Percentiles rank a stretch among this genome's conserved stretches.
These are phyloP conservation scores for Drosophila triauraria DNA, from an alignment of 1,140 invertebrate genomes.

Conservation along the genomic window DNA sequence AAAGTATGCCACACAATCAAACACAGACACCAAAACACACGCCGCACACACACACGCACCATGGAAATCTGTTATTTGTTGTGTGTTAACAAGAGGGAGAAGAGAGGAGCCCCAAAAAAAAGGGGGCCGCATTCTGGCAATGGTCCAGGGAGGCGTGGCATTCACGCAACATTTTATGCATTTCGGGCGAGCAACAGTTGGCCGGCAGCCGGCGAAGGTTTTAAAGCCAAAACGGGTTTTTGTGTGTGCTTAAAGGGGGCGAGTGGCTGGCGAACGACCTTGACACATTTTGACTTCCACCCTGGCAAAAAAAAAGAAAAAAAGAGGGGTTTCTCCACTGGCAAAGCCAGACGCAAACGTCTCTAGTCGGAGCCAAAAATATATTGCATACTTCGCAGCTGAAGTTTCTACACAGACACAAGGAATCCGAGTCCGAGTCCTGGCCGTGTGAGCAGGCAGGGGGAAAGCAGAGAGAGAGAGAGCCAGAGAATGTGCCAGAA, in stretches of 20 bases:
- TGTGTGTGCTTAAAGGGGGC: conserved; percentile 24
- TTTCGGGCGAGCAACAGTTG: conserved; percentile 68
- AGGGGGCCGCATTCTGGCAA: conserved; percentile 26
- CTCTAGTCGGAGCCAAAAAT: conserved; percentile 76
- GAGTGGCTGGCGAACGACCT: conserved; percentile 60
- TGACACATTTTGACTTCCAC: conserved; percentile 64
- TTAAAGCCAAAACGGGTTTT: conserved; percentile 58
- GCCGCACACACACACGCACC: conserved; percentile 25
- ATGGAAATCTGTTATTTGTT: conserved; percentile 73
- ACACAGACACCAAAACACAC: conserved; percentile 34
- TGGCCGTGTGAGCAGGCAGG: conserved; percentile 16
- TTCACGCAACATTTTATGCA: conserved; percentile 70
- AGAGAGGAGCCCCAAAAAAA: background rate
- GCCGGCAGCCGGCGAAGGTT: conserved; percentile 37
- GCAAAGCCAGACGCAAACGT: conserved; percentile 58
- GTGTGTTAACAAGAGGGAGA: conserved; percentile 67
- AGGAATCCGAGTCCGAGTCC: conserved; percentile 24
- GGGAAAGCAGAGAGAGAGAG: too few species aligned
- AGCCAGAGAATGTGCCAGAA: conserved; percentile 2
- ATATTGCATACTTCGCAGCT: conserved; percentile 75
- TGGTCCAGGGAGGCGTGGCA: conserved; percentile 38
- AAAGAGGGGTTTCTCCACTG: background rate
- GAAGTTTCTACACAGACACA: conserved; percentile 60
- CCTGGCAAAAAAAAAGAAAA: background rate
- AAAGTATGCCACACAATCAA: conserved; percentile 70